A percentile compares a stretch with the other conserved stretches of the same genome.
These are phyloP conservation scores for Dynastes grantii DNA, from an alignment of 2,888 invertebrate genomes.

Conservation along the genomic window DNA sequence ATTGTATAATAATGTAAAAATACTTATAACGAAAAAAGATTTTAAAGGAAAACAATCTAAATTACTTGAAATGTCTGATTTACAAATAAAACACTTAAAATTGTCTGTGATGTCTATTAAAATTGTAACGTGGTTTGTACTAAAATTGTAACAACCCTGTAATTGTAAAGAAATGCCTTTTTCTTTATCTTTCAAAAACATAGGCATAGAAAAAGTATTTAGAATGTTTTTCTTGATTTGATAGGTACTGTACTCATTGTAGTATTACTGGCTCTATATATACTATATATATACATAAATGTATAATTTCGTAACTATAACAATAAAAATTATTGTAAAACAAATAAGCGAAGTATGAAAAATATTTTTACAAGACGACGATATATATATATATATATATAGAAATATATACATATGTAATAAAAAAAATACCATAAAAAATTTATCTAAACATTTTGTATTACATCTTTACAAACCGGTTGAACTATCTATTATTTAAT, in stretches of 20 bases:
- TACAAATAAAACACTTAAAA: constrained; percentile 44
- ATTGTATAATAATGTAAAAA: constrained; percentile 39
- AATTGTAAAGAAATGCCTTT: constrained; percentile 41
- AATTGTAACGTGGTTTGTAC: constrained; percentile 43
- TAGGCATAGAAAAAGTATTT: constrained; percentile 38
- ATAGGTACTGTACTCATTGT: constrained; percentile 24
- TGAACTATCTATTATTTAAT: constrained; percentile 10
- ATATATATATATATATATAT: constrained; percentile 32
- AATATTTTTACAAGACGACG: constrained; percentile 45
- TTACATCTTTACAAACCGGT: not conserved
- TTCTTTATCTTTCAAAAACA: constrained; percentile 22
- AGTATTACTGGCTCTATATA: constrained; percentile 41
- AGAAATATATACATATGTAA: constrained; percentile 34
- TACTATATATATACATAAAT: not conserved
- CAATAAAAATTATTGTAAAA: constrained; percentile 11
- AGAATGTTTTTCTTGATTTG: constrained; percentile 47
- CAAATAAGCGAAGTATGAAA: constrained; percentile 29
- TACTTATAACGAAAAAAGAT: constrained; percentile 25
- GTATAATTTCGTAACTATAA: constrained; percentile 33
- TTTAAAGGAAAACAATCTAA: constrained; percentile 47
- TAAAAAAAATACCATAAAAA: constrained; percentile 19
- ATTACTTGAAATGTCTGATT: constrained; percentile 33
- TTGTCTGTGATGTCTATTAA: constrained; percentile 46
- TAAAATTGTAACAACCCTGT: constrained; percentile 45
- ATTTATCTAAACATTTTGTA: constrained; percentile 33